Percentiles rank a stretch among this genome's conserved stretches.
phyloP scores from a whole-genome alignment of 2,113 vertebrate genomes.

The Pelvicachromis taeniatus region DNA sequence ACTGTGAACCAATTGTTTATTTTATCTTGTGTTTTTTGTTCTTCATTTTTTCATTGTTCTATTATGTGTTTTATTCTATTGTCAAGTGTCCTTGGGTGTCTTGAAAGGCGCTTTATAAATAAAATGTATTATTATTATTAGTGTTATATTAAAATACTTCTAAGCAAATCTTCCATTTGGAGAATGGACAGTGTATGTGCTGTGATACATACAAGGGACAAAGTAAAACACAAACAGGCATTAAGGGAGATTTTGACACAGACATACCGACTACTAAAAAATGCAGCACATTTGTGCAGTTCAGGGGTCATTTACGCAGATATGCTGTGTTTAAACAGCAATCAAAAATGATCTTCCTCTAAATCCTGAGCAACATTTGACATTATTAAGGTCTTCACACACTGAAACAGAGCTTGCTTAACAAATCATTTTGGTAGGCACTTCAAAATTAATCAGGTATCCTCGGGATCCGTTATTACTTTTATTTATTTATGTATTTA shows the following conservation, averaged over 20 bases:
- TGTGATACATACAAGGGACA: background rate
- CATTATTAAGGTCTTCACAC: background rate
- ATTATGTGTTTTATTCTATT: no score
- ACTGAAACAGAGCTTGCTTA: background rate
- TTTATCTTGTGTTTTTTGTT: no score
- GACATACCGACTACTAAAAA: background rate
- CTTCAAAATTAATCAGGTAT: background rate
- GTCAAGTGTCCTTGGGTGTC: no score
- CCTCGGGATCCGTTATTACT: background rate
- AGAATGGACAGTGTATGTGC: background rate
- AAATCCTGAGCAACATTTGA: background rate
- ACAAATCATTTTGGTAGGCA: background rate
- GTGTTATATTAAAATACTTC: no score
- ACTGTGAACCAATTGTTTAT: no score
- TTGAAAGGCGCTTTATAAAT: no score
- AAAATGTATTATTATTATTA: no score
- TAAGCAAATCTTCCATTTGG: no score
- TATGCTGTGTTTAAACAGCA: background rate
- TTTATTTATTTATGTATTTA: background rate
- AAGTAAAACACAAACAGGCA: background rate
- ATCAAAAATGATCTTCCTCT: background rate
- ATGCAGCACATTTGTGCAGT: background rate
- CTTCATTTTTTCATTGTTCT: no score
- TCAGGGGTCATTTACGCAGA: background rate
- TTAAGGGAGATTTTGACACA: background rate